phyloP scores from a whole-genome alignment of 2,888 invertebrate species.

The Scaeva pyrastri region DNA sequence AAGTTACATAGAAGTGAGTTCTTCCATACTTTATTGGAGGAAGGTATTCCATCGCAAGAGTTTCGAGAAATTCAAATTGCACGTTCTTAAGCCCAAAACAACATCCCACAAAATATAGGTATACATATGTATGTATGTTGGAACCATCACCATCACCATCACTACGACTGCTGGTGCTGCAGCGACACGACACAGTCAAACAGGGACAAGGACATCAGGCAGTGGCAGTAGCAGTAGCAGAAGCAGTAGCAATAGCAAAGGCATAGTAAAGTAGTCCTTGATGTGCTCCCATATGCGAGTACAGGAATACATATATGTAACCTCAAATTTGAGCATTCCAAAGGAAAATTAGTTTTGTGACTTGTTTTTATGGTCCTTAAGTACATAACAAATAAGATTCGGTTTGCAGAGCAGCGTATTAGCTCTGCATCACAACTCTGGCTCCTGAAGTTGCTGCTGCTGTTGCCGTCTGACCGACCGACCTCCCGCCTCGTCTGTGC shows the following conservation, averaged over 20 bases:
- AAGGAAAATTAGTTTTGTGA: conserved; percentile 73
- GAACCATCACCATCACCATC: neutral
- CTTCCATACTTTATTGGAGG: neutral
- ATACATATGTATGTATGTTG: too few relatives aligned
- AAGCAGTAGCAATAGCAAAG: neutral
- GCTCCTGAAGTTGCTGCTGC: too few relatives aligned
- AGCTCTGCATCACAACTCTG: conserved; percentile 58
- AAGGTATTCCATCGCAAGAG: conserved; percentile 40
- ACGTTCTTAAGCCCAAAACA: conserved; percentile 46
- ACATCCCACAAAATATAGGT: conserved; percentile 32
- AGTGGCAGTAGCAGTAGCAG: neutral
- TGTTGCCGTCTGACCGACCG: neutral
- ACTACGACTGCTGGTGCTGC: neutral
- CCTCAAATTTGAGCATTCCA: conserved; percentile 70
- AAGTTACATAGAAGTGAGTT: neutral
- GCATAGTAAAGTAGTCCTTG: conserved; percentile 50
- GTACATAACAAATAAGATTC: conserved; percentile 76
- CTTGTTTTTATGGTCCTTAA: conserved; percentile 76
- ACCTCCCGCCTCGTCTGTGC: neutral
- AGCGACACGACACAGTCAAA: conserved; percentile 29
- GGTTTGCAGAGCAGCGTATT: conserved; percentile 70
- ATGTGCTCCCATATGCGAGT: conserved; percentile 44
- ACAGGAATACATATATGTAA: conserved; percentile 37
- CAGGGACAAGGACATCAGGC: conserved; percentile 21
- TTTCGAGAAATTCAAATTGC: conserved; percentile 63